A percentile compares a stretch with the other conserved stretches of the same genome.
phyloP scores from a whole-genome alignment of 2,888 invertebrate species.

The Microdon myrmicae region DNA sequence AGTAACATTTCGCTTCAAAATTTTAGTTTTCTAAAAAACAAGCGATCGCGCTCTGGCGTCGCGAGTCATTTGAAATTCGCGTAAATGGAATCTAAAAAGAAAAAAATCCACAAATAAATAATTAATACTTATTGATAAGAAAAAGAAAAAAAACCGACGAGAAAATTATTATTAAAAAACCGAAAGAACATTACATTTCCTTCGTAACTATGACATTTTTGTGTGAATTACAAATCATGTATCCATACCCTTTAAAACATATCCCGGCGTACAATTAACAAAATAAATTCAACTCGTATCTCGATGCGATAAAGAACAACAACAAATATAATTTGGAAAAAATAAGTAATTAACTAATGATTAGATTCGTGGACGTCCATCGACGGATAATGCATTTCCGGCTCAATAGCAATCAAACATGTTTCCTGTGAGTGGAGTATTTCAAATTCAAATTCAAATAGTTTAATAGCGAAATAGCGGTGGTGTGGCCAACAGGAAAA shows the following conservation, averaged over 20 bases:
- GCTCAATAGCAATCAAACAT: slow-evolving; percentile 31
- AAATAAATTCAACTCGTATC: slow-evolving; percentile 20
- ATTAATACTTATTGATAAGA: slow-evolving; percentile 25
- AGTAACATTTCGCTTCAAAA: slow-evolving; percentile 51
- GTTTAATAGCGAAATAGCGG: no score
- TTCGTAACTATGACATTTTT: slow-evolving; percentile 2
- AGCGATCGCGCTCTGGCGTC: slow-evolving; percentile 50
- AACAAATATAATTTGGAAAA: slow-evolving; percentile 24
- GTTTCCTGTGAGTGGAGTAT: slow-evolving; percentile 21
- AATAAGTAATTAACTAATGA: slow-evolving; percentile 34
- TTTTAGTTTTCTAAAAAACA: slow-evolving; percentile 51
- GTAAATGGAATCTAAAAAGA: no score
- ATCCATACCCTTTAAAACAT: slow-evolving; percentile 5
- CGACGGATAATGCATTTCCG: no score
- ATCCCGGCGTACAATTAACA: slow-evolving; percentile 15
- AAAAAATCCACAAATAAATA: no score
- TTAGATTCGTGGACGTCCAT: no score
- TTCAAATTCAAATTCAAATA: slow-evolving; percentile 11
- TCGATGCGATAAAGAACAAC: slow-evolving; percentile 47
- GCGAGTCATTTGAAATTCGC: slow-evolving; percentile 45
- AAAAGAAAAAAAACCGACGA: slow-evolving; percentile 9
- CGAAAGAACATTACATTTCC: slow-evolving; percentile 3
- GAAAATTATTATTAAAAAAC: slow-evolving; percentile 4
- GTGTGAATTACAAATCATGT: slow-evolving; percentile 4
- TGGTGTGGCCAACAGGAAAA: no score